phyloP scores from a whole-genome alignment of 2,113 vertebrate species.

The Microcebus jonahi region DNA sequence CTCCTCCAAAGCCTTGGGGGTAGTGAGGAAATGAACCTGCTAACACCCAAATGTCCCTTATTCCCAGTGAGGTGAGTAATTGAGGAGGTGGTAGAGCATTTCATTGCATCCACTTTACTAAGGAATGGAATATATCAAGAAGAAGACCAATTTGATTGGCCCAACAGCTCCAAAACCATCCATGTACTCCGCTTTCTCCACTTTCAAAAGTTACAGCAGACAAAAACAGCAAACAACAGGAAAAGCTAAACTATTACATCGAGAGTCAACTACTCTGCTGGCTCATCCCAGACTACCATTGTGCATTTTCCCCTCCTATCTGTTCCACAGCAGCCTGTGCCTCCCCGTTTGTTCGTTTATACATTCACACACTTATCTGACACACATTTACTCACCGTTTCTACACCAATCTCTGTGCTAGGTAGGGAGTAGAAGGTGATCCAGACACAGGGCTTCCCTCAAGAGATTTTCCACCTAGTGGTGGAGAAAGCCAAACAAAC shows the following conservation, averaged over 20 bases:
- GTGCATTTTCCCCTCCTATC: not conserved
- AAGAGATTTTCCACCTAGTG: not conserved
- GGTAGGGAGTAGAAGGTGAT: not conserved
- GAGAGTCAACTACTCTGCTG: not conserved
- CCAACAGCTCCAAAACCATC: not conserved
- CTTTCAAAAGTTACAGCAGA: not conserved
- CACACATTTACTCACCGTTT: not conserved
- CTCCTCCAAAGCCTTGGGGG: not conserved
- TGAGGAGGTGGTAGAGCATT: not conserved
- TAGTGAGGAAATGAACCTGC: slow-evolving; percentile 29
- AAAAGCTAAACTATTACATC: not conserved
- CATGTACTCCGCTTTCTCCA: not conserved
- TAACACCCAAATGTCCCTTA: not conserved
- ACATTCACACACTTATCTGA: not conserved
- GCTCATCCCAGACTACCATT: not conserved
- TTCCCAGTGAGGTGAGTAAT: slow-evolving; percentile 29
- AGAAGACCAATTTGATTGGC: not conserved
- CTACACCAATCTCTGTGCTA: not conserved
- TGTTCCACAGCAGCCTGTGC: not conserved
- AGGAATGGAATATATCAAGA: not conserved
- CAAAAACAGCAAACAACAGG: not conserved
- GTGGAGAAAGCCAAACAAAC: not conserved
- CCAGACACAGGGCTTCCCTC: not conserved
- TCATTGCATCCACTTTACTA: not conserved
- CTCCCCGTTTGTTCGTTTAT: not conserved